These are phyloP conservation scores for Nyctalus aviator DNA, from an alignment of 2,797 vertebrate species.

Conservation along the genomic window DNA sequence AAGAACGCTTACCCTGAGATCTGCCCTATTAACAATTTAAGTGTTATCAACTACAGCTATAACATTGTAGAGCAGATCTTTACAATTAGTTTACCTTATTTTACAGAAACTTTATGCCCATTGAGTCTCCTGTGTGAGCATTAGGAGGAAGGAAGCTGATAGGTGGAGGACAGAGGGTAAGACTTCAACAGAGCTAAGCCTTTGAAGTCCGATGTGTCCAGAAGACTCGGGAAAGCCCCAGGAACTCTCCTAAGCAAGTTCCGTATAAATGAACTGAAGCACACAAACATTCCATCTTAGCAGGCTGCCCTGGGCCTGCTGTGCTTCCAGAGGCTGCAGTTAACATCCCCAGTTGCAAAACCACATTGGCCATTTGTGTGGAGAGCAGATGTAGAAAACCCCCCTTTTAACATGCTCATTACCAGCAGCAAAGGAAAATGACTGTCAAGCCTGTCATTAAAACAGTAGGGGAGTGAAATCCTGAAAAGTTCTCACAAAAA, in stretches of 20 bases:
- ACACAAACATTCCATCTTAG: neutral
- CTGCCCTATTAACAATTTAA: neutral
- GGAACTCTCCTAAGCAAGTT: neutral
- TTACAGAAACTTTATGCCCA: neutral
- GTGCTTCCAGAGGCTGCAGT: neutral
- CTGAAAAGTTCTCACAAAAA: constrained; percentile 55
- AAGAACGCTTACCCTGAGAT: neutral
- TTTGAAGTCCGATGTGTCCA: neutral
- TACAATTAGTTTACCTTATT: neutral
- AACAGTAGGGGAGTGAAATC: constrained; percentile 60
- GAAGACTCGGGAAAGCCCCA: neutral
- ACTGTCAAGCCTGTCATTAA: constrained; percentile 49
- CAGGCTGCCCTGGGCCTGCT: neutral
- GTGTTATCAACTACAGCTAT: neutral
- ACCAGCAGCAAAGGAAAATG: constrained; percentile 59
- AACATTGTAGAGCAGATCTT: neutral
- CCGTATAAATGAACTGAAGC: neutral
- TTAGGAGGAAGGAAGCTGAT: neutral
- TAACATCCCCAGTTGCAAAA: neutral
- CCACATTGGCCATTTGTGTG: constrained; percentile 15
- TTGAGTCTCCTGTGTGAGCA: rapidly evolving
- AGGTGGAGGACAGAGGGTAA: neutral
- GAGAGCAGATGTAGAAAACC: constrained; percentile 47
- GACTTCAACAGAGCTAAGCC: neutral
- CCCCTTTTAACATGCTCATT: neutral